Conservation (phyloP, 2,888 invertebrate species). For the Scaptomyza parva region DNA sequence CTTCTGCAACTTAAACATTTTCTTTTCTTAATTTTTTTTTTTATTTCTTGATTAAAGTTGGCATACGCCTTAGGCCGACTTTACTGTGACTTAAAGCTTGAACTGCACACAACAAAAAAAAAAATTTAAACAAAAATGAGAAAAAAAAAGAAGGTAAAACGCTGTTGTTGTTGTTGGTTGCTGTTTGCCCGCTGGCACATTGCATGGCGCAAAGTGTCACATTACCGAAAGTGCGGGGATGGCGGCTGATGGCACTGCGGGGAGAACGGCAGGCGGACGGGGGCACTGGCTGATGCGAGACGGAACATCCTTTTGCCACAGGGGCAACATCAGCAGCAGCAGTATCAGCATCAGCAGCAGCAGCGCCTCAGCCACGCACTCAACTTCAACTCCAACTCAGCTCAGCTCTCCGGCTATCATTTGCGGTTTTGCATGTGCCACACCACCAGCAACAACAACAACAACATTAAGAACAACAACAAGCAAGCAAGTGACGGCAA, state of each 20-base stretch:
- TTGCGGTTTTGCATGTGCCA: conserved; percentile 59
- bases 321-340: conserved; percentile 15
- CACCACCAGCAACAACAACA: conserved; percentile 20
- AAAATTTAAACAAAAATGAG: background rate
- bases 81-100: conserved; percentile 13
- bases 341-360: conserved; percentile 6
- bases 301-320: conserved; percentile 13
- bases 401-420: conserved; percentile 51
- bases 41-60: background rate
- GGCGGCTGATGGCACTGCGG: too few species aligned
- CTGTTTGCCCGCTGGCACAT: conserved; percentile 51
- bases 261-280: background rate
- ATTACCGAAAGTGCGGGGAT: conserved; percentile 58
- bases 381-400: too few species aligned
- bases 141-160: conserved; percentile 14
- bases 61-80: background rate
- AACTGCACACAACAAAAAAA: background rate
- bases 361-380: conserved; percentile 37
- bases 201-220: conserved; percentile 62
- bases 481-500: conserved; percentile 26
- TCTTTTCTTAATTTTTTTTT: background rate
- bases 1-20: background rate
- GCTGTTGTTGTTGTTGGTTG: conserved; percentile 9
- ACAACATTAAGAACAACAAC: background rate
- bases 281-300: background rate